Percentiles rank a stretch among this genome's conserved stretches.
Evolutionary conservation across 2,797 vertebrate species (phyloP).

Genomic region (Hypotaenidia okinawae): DNA sequence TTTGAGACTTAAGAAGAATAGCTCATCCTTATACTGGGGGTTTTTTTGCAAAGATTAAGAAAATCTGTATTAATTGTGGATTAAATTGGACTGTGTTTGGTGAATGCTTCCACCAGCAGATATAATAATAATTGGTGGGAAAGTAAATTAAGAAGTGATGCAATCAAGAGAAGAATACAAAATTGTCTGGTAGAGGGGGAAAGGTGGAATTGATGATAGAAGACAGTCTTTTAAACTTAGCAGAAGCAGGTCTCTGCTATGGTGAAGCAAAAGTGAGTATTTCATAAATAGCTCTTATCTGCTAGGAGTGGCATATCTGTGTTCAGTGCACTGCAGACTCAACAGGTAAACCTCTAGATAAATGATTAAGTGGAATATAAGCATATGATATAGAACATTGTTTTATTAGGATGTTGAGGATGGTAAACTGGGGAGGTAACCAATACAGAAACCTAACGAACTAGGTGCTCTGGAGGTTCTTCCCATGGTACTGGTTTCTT

Average conservation of each 20-base stretch:
- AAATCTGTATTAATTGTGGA: neutral
- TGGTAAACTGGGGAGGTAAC: neutral
- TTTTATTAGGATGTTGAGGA: neutral
- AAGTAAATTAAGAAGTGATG: neutral
- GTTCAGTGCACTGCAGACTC: neutral
- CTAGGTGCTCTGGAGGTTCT: neutral
- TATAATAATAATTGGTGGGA: neutral
- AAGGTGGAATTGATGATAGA: neutral
- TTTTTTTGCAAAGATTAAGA: neutral
- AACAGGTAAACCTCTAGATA: neutral
- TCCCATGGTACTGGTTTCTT: neutral
- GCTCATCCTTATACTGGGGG: neutral
- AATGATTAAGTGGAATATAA: neutral
- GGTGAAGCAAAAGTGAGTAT: neutral
- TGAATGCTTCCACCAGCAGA: neutral
- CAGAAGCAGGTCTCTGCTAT: neutral
- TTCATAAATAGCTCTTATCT: neutral
- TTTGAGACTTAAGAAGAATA: neutral
- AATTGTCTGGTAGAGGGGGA: neutral
- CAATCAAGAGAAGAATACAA: neutral
- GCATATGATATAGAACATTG: rapidly evolving
- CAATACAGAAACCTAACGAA: neutral
- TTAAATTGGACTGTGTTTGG: neutral
- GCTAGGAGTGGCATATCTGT: neutral
- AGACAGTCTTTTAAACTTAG: neutral